Conservation (phyloP, 2,113 vertebrate species). For the Euleptes europaea region DNA sequence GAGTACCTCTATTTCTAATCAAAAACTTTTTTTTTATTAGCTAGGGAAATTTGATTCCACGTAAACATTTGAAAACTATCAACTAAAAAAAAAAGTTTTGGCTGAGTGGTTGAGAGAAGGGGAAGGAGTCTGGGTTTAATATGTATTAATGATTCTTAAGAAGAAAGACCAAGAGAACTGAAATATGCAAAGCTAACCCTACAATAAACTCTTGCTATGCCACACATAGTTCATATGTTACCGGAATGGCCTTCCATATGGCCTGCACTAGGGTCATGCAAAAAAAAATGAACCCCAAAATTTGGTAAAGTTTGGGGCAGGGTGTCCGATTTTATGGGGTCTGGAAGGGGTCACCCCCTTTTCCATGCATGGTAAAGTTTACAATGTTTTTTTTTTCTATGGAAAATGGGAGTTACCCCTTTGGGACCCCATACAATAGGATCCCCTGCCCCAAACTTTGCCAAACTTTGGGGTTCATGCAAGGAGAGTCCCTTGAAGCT, state of each 20-base stretch:
- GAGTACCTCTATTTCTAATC: neutral
- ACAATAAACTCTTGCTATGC: neutral
- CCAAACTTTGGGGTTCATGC: too few species aligned
- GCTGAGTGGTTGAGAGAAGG: neutral
- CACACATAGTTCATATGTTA: neutral
- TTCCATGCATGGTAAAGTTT: too few species aligned
- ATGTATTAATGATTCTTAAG: neutral
- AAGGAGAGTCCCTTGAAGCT: too few species aligned
- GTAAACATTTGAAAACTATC: neutral
- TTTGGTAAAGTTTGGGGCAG: too few species aligned
- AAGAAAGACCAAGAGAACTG: neutral
- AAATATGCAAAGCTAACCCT: neutral
- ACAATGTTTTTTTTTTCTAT: too few species aligned
- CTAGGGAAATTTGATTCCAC: neutral
- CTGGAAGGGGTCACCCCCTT: too few species aligned
- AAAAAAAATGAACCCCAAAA: too few species aligned
- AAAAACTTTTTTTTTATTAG: neutral
- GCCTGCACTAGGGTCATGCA: too few species aligned
- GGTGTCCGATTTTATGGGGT: too few species aligned
- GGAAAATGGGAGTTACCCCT: too few species aligned
- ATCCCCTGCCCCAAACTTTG: too few species aligned
- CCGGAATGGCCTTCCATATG: neutral
- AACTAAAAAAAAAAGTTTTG: neutral
- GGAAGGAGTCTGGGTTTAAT: neutral
- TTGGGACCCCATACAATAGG: too few species aligned